These are phyloP conservation scores for Mormoops blainvillei DNA, from an alignment of 2,113 vertebrate species.

Conservation along the genomic window DNA sequence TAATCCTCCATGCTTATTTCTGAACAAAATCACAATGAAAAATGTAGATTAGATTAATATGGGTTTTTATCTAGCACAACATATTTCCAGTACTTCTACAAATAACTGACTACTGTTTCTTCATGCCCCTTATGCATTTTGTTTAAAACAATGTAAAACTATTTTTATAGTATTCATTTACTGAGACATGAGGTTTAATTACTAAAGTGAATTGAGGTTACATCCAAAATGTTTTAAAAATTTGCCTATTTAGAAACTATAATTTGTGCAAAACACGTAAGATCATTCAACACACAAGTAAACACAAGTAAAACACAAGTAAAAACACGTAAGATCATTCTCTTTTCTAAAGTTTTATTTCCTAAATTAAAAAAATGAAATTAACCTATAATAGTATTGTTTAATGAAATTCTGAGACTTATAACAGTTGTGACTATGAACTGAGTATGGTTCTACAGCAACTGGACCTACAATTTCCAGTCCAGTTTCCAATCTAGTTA, in stretches of 20 bases:
- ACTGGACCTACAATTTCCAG: not conserved
- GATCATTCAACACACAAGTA: no score
- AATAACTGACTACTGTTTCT: not conserved
- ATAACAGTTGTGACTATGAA: not conserved
- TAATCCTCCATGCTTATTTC: not conserved
- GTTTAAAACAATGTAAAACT: not conserved
- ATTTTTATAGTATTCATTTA: not conserved
- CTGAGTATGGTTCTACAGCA: not conserved
- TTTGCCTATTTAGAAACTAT: not conserved
- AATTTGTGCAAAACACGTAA: not conserved
- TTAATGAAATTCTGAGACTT: not conserved
- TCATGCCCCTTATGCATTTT: not conserved
- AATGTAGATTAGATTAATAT: not conserved
- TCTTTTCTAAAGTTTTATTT: not conserved
- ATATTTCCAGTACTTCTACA: not conserved
- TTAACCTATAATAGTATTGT: not conserved
- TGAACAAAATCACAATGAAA: not conserved
- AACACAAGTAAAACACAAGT: no score
- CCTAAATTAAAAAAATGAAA: not conserved
- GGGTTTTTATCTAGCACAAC: not conserved
- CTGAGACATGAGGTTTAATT: not conserved
- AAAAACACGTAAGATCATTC: not conserved
- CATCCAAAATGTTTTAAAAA: not conserved
- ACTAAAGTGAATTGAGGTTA: not conserved
- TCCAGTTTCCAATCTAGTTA: not conserved